Percentiles rank a stretch among this genome's conserved stretches.
Evolutionary conservation across 2,113 vertebrate species (phyloP).

Genomic region (chimpanzee (Pan troglodytes)): DNA sequence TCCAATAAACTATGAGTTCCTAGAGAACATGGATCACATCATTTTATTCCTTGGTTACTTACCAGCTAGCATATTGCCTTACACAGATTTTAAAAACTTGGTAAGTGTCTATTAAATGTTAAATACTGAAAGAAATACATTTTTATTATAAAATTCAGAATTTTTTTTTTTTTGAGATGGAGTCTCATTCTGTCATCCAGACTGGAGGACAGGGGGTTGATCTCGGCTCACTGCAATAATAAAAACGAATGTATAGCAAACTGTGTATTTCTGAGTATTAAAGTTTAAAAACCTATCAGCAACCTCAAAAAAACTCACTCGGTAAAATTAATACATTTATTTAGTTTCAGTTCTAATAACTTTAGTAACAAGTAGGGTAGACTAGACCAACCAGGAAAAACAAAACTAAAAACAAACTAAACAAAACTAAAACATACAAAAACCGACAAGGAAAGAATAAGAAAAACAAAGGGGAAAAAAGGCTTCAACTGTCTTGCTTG

Average conservation of each 20-base stretch:
- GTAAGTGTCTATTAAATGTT: neutral
- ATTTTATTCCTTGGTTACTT: neutral
- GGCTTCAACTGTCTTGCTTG: neutral
- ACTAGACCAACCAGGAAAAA: neutral
- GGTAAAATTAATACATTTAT: neutral
- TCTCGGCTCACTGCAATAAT: too few species aligned
- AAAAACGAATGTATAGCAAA: too few species aligned
- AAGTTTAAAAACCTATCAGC: too few species aligned
- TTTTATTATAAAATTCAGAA: neutral
- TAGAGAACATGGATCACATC: neutral
- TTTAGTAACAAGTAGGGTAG: neutral
- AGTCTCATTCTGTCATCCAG: neutral
- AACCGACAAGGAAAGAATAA: neutral
- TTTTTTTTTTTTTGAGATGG: neutral
- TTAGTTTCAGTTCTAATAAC: neutral
- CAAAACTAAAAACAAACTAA: neutral
- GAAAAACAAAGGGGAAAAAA: fast-evolving
- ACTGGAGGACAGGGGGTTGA: neutral
- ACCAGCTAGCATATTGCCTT: neutral
- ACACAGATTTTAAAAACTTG: neutral
- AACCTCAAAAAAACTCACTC: too few species aligned
- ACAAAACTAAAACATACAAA: neutral
- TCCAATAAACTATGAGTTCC: neutral
- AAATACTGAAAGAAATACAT: neutral
- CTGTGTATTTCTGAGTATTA: too few species aligned